These are phyloP conservation scores for Gephyroberyx darwinii DNA, from an alignment of 2,797 vertebrate species.

Conservation along the genomic window DNA sequence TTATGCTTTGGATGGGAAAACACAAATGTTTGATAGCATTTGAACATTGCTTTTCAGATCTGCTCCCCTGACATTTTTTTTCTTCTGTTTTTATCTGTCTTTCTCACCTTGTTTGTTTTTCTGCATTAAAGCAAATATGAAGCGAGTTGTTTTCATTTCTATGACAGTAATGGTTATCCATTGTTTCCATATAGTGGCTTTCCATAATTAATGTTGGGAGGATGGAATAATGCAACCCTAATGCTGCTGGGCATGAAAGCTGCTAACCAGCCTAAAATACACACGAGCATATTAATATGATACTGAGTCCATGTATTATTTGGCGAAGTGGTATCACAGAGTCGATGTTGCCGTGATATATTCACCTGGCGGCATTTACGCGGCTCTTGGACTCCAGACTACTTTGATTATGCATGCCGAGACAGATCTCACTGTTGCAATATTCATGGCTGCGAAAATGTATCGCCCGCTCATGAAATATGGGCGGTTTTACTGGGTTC, in stretches of 20 bases:
- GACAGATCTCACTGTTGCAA: conserved; percentile 52
- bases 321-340: conserved; percentile 30
- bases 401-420: conserved; percentile 57
- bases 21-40: conserved; percentile 19
- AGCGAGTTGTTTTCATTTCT: conserved; percentile 22
- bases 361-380: conserved; percentile 56
- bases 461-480: conserved; percentile 65
- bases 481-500: conserved; percentile 65
- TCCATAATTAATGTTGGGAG: conserved; percentile 2
- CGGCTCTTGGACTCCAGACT: conserved; percentile 41
- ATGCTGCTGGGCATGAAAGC: conserved; percentile 10
- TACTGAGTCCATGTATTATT: conserved; percentile 21
- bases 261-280: conserved; percentile 26
- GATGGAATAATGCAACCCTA: neutral
- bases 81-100: too few species aligned
- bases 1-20: conserved; percentile 30
- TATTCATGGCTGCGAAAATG: conserved; percentile 72
- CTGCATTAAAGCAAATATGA: conserved; percentile 8
- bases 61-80: conserved; percentile 12
- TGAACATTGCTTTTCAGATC: neutral
- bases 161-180: conserved; percentile 23
- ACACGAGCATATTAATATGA: conserved; percentile 22
- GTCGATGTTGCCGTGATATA: conserved; percentile 35
- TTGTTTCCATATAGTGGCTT: conserved; percentile 16
- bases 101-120: conserved; percentile 18